Conservation (phyloP, 2,888 invertebrate species). For the Thymelicus lineola region DNA sequence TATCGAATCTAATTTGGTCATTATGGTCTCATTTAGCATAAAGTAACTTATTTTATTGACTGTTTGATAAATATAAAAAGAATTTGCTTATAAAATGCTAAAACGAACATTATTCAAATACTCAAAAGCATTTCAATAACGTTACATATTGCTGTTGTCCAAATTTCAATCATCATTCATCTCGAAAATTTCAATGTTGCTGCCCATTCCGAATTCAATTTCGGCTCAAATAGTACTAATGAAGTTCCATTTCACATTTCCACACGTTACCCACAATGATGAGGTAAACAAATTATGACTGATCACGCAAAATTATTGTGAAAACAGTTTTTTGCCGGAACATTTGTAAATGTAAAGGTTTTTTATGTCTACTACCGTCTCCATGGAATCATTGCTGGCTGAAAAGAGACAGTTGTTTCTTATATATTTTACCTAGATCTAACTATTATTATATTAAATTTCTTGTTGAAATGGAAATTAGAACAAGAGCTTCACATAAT, state of each 20-base stretch:
- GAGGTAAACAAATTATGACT: slow-evolving; percentile 29
- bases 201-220: slow-evolving; percentile 57
- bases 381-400: no score
- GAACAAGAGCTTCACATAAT: no score
- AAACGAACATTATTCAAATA: background rate
- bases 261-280: slow-evolving; percentile 51
- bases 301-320: slow-evolving; percentile 22
- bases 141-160: slow-evolving; percentile 41
- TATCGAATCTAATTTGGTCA: background rate
- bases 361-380: no score
- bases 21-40: no score
- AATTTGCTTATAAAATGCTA: no score
- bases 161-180: slow-evolving; percentile 37
- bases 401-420: no score
- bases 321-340: slow-evolving; percentile 41
- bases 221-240: slow-evolving; percentile 52
- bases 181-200: slow-evolving; percentile 46
- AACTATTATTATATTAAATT: no score
- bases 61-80: no score
- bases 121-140: slow-evolving; percentile 28
- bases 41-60: no score
- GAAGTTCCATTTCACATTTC: slow-evolving; percentile 52
- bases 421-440: no score
- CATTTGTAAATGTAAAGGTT: no score
- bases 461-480: no score